Evolutionary conservation across 2,113 vertebrate species (phyloP), one percentile per base, ranked within the genome.

Genomic region (Urocolius indicus): DNA sequence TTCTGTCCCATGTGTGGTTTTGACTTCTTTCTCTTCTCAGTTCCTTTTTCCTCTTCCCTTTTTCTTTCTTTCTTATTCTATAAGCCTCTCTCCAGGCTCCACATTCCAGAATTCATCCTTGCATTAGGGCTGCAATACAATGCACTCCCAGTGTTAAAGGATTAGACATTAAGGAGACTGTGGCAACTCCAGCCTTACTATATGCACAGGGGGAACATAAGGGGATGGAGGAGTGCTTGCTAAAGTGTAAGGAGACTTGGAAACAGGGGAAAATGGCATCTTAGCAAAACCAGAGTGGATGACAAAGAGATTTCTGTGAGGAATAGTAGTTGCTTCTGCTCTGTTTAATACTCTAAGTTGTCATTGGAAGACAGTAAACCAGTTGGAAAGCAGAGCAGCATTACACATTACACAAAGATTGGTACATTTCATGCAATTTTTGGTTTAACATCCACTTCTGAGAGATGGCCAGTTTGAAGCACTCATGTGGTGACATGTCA

Each of bases 11-110:
- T 98, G 97, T 97, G 97, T 98, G 97, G 98, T 97, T 98, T 98
- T 98, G 98, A 98, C 98, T 98, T 98, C 96, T 98, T 98, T 98
- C 97, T 98, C 95, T 97, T 96, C 97, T 97, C 97, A 97, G 96
- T 97, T 98, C 96, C 97, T 96, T 97, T 97, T 98, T 96, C 96
- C 97, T 95, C 96, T 98, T 97, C 96, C 97, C 93, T 98, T 97
- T 97, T 96, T 95, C 98, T 98, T 97, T 97, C 96, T 97, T 97
- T 96, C 96, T 96, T 95, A 95, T 98, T 97, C 96, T 96, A 97
- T 98, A 98, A 98, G 97, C 97, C 97, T 97, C 97, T 96, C 97
- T 97, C 96, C 97, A 96, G 96, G 96, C 96, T 94, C 94, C 97
- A 92, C 98, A 98, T 98, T 98, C 98, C 98, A 98, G 95, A 96